Percentiles rank a stretch among this genome's conserved stretches.
Conservation (phyloP, 1,140 invertebrate species). For the Drosophila mayri region DNA sequence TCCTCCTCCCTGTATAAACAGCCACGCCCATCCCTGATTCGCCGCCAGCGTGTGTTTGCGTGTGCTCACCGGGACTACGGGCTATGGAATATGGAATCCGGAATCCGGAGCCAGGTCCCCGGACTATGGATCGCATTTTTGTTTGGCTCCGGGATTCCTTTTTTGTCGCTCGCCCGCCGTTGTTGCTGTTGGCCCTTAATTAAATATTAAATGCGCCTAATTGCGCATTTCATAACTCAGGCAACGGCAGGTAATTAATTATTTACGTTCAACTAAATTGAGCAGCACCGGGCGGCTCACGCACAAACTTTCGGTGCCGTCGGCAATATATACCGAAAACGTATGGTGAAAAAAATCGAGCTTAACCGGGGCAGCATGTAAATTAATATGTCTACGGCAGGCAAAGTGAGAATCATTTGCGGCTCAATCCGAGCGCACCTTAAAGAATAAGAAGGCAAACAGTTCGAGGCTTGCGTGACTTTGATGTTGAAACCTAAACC, state of each 20-base stretch:
- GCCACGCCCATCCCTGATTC: slow-evolving; percentile 17
- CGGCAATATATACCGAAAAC: slow-evolving; percentile 35
- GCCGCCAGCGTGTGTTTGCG: slow-evolving; percentile 32
- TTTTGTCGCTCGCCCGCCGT: slow-evolving; percentile 20
- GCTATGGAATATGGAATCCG: slow-evolving; percentile 7
- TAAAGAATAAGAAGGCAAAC: slow-evolving; percentile 26
- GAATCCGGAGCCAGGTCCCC: not conserved
- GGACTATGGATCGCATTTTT: slow-evolving; percentile 36
- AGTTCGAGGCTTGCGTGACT: slow-evolving; percentile 24
- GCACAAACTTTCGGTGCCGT: slow-evolving; percentile 44
- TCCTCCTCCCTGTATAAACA: slow-evolving; percentile 16
- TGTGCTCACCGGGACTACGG: slow-evolving; percentile 45
- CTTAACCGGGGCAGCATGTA: slow-evolving; percentile 20
- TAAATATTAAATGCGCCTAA: slow-evolving; percentile 81
- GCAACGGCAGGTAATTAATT: slow-evolving; percentile 80
- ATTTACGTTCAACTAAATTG: slow-evolving; percentile 81
- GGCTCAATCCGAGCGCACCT: slow-evolving; percentile 25
- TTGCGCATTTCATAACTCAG: slow-evolving; percentile 82
- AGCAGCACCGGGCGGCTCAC: slow-evolving; percentile 60
- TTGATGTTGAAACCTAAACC: slow-evolving; percentile 43
- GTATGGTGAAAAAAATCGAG: slow-evolving; percentile 30
- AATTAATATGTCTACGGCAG: slow-evolving; percentile 55
- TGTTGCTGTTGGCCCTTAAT: slow-evolving; percentile 72
- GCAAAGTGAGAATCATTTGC: slow-evolving; percentile 24
- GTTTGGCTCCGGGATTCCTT: slow-evolving; percentile 29